phyloP scores from a whole-genome alignment of 2,113 vertebrate species.

The Malurus alboscapulatus region DNA sequence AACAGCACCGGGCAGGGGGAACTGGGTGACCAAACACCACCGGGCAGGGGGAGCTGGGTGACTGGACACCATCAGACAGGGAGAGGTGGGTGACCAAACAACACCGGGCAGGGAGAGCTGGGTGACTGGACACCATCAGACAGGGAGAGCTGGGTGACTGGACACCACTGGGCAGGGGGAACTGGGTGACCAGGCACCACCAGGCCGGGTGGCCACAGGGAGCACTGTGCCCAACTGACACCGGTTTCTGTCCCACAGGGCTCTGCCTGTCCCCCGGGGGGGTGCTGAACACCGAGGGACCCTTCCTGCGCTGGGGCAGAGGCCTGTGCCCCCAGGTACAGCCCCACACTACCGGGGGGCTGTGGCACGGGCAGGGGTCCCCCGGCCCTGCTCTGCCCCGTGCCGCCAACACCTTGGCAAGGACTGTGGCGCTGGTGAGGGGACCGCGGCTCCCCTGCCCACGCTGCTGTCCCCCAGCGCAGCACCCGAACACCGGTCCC shows the following conservation, averaged over 20 bases:
- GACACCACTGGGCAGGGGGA: background rate
- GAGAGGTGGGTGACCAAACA: too few relatives aligned
- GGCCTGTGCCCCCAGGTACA: background rate
- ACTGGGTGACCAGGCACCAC: too few relatives aligned
- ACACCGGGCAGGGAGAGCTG: background rate
- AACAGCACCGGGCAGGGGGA: too few relatives aligned
- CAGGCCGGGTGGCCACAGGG: too few relatives aligned
- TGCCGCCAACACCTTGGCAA: background rate
- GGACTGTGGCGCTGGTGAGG: background rate
- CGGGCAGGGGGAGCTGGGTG: background rate
- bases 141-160: background rate
- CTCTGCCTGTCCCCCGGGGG: background rate
- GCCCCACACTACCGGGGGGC: fast-evolving
- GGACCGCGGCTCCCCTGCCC: background rate
- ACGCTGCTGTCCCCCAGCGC: slow-evolving; percentile 8
- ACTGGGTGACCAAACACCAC: too few relatives aligned
- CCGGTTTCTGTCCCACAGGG: background rate
- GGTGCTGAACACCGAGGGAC: slow-evolving; percentile 46
- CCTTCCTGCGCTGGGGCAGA: background rate
- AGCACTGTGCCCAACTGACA: background rate
- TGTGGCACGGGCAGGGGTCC: fast-evolving
- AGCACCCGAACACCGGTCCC: slow-evolving; percentile 20
- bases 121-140: background rate
- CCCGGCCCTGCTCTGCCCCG: background rate
- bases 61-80: background rate